These are phyloP conservation scores for Taxidea taxus DNA, from an alignment of 2,113 vertebrate species.

Conservation along the genomic window DNA sequence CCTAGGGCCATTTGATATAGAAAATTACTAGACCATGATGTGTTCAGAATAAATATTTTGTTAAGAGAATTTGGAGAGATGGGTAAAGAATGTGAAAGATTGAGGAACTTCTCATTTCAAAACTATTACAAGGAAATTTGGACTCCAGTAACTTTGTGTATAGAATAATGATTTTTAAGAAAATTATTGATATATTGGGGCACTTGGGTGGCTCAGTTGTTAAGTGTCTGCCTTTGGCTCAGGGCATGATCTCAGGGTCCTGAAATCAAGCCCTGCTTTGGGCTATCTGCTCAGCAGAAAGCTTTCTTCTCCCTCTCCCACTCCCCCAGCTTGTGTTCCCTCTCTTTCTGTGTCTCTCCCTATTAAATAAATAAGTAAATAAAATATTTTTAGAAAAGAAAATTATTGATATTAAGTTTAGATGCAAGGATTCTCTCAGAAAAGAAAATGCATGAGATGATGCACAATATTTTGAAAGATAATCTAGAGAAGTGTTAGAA, in stretches of 20 bases:
- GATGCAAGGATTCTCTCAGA: neutral
- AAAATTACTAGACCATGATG: neutral
- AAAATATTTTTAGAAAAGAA: neutral
- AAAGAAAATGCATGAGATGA: neutral
- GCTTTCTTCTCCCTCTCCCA: too few relatives aligned
- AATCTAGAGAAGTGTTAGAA: neutral
- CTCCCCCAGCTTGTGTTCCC: too few relatives aligned
- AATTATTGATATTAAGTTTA: neutral
- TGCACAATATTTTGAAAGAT: neutral
- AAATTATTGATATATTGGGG: neutral
- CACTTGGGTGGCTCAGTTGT: too few relatives aligned
- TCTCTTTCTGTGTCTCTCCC: too few relatives aligned
- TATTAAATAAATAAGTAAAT: too few relatives aligned
- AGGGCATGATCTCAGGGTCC: too few relatives aligned
- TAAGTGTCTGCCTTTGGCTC: too few relatives aligned
- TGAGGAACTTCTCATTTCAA: neutral
- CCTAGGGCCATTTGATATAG: neutral
- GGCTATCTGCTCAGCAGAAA: too few relatives aligned
- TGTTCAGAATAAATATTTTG: neutral
- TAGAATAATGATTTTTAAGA: neutral
- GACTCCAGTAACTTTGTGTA: neutral
- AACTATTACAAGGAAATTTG: neutral
- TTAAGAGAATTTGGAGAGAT: neutral
- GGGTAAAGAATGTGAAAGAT: neutral
- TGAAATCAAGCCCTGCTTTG: too few relatives aligned